A percentile compares a stretch with the other conserved stretches of the same genome.
phyloP scores from a whole-genome alignment of 2,888 invertebrate genomes.

The Tinea pellionella region DNA sequence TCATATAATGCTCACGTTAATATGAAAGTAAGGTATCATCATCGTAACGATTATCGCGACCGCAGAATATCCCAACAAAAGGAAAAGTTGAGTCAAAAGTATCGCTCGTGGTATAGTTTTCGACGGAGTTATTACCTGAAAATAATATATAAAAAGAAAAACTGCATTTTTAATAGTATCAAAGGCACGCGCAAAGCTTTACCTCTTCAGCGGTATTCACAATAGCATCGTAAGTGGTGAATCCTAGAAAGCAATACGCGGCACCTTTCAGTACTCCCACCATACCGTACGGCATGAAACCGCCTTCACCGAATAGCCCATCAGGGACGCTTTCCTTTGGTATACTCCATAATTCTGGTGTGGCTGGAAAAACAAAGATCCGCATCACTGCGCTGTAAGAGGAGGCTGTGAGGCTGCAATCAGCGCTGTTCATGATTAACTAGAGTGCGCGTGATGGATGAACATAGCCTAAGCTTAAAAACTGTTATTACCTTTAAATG shows the following conservation, averaged over 20 bases:
- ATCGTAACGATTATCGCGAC: slow-evolving; percentile 89
- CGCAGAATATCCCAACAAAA: slow-evolving; percentile 84
- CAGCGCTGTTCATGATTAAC: too few species aligned
- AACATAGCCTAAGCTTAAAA: too few species aligned
- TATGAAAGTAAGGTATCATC: slow-evolving; percentile 87
- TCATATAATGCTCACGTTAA: slow-evolving; percentile 28
- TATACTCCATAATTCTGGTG: slow-evolving; percentile 66
- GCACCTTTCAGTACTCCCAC: slow-evolving; percentile 83
- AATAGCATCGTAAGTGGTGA: slow-evolving; percentile 92
- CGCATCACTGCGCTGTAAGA: too few species aligned
- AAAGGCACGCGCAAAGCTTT: too few species aligned
- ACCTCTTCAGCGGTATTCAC: slow-evolving; percentile 91
- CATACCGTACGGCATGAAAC: slow-evolving; percentile 90
- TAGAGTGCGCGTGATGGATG: too few species aligned
- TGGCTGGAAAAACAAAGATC: slow-evolving; percentile 38
- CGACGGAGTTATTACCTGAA: slow-evolving; percentile 77
- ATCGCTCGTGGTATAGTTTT: slow-evolving; percentile 87
- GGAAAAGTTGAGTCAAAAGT: slow-evolving; percentile 78
- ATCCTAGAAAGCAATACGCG: slow-evolving; percentile 89
- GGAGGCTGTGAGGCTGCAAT: too few species aligned
- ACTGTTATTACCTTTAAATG: slow-evolving; percentile 66
- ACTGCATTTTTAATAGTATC: too few species aligned
- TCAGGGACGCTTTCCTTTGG: slow-evolving; percentile 38
- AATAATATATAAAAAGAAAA: too few species aligned
- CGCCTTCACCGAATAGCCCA: slow-evolving; percentile 75